Evolutionary conservation across 2,888 invertebrate genomes (phyloP).

Genomic region (Morpho achilles): DNA sequence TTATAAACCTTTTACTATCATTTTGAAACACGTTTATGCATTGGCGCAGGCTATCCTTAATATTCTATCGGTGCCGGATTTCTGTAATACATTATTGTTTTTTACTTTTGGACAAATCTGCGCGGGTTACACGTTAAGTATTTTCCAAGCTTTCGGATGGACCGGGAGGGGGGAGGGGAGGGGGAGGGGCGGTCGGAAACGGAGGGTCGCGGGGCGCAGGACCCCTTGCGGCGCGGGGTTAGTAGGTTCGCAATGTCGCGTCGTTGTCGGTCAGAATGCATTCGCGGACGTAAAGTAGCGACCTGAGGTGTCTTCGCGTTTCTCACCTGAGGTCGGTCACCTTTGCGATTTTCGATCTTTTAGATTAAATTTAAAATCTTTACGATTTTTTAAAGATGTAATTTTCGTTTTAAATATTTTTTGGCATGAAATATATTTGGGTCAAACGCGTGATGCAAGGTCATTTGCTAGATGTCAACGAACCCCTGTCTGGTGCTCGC

Average conservation of each 20-base stretch:
- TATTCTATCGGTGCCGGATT: conserved; percentile 21
- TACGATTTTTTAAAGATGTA: conserved; percentile 4
- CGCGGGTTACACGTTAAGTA: conserved; percentile 67
- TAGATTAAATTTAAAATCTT: conserved; percentile 7
- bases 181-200: conserved; percentile 63
- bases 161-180: conserved; percentile 55
- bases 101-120: conserved; percentile 41
- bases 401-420: conserved; percentile 14
- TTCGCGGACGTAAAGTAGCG: conserved; percentile 77
- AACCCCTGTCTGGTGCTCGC: conserved; percentile 67
- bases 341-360: conserved; percentile 37
- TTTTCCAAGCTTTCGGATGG: conserved; percentile 75
- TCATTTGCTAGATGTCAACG: conserved; percentile 72
- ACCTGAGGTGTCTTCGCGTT: conserved; percentile 72
- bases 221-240: conserved; percentile 75
- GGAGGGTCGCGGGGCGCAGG: conserved; percentile 74
- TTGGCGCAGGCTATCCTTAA: conserved; percentile 33
- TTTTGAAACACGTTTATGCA: conserved; percentile 46
- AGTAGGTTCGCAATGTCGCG: conserved; percentile 78
- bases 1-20: conserved; percentile 38
- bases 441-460: conserved; percentile 69
- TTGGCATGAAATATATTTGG: conserved; percentile 48
- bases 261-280: conserved; percentile 77
- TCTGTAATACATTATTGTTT: conserved; percentile 22
- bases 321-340: conserved; percentile 70